A percentile compares a stretch with the other conserved stretches of the same genome.
Evolutionary conservation across 2,113 vertebrate genomes (phyloP).

Genomic region (Mionectes macconnelli): DNA sequence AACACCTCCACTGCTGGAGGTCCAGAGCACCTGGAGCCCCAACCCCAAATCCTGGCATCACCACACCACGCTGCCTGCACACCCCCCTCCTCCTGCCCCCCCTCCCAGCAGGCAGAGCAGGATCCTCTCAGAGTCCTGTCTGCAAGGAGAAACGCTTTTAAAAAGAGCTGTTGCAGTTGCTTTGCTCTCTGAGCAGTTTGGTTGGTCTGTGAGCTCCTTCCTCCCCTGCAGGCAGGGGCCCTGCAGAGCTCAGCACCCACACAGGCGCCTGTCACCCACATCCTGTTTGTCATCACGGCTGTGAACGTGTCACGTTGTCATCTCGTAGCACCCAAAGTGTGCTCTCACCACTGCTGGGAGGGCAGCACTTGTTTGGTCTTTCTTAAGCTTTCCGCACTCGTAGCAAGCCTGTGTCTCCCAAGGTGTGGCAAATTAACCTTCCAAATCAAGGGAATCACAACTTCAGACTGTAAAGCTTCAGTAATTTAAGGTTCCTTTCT

Average conservation of each 20-base stretch:
- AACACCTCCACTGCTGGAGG: not conserved
- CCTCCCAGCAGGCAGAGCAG: not conserved
- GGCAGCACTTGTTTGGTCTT: rapidly evolving
- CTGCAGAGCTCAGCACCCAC: not conserved
- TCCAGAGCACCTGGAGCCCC: not conserved
- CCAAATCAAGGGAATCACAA: rapidly evolving
- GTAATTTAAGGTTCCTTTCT: no score
- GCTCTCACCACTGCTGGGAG: not conserved
- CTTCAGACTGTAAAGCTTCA: not conserved
- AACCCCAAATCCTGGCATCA: rapidly evolving
- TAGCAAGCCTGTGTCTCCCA: rapidly evolving
- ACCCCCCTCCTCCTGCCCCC: not conserved
- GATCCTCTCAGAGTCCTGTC: rapidly evolving
- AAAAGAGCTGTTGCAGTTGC: not conserved
- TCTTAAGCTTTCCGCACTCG: not conserved
- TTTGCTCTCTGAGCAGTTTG: not conserved
- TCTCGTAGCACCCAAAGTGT: not conserved
- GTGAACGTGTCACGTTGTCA: not conserved
- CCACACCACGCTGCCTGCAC: rapidly evolving
- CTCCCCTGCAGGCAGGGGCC: not conserved
- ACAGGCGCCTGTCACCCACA: constrained; percentile 42
- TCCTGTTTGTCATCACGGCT: constrained; percentile 59
- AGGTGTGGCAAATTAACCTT: not conserved
- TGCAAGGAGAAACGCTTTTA: not conserved
- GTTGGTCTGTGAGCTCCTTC: not conserved